Evolutionary conservation across 2,113 vertebrate species (phyloP).

Genomic region (Atlantisia rogersi): DNA sequence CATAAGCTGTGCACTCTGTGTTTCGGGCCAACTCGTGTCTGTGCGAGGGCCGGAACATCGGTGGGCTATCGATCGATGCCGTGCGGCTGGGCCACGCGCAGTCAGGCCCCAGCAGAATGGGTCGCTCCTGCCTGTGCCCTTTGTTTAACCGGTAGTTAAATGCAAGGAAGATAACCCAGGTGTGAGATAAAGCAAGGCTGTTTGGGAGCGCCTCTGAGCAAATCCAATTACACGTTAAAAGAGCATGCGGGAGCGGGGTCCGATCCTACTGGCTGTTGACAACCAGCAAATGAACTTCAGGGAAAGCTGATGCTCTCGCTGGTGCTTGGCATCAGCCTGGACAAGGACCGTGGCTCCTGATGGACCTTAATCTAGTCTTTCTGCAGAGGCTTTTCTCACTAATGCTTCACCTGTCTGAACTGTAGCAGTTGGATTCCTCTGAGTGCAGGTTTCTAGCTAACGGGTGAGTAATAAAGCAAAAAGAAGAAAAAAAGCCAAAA

Average conservation of each 20-base stretch:
- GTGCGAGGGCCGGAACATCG: background rate
- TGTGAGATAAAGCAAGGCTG: background rate
- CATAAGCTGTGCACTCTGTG: rapidly evolving
- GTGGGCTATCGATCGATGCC: background rate
- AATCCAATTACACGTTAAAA: background rate
- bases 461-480: background rate
- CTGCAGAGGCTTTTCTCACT: background rate
- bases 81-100: background rate
- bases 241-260: background rate
- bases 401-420: background rate
- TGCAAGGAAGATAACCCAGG: background rate
- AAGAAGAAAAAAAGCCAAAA: background rate
- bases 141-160: background rate
- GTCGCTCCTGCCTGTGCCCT: background rate
- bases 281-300: background rate
- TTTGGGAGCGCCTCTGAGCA: background rate
- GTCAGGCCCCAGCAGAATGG: background rate
- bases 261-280: background rate
- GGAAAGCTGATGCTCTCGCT: background rate
- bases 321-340: background rate
- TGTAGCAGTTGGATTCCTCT: background rate
- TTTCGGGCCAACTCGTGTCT: background rate
- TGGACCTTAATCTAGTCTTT: background rate
- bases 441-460: background rate
- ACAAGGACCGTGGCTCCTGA: background rate